Base-by-base conservation (phyloP, 64 coral and sea anemone genomes). In the Porites lutea region DNA sequence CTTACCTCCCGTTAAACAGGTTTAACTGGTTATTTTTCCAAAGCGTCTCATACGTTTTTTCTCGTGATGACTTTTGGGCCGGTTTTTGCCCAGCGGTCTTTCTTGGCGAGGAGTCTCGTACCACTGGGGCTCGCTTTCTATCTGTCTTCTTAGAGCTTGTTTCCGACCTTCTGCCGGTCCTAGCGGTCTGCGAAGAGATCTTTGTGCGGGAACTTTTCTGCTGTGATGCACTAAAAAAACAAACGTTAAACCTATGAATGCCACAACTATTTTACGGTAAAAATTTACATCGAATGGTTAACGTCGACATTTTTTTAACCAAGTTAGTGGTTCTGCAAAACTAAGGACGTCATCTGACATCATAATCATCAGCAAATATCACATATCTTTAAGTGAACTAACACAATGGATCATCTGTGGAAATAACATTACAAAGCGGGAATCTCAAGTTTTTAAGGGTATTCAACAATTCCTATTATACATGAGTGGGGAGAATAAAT, bases 1-100 rank as follows among this genome's bases (percentile, higher is more conserved):
- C 16, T 48, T 76, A 48, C 16, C 73, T 76, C 19, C n/a, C 73
- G 14, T 52, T 48, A 75, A 75, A 75, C 47, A 75, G 37, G 63
- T 68, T 84, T 11, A 84, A 65, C 45, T 84, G 81, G 19, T 84
- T 84, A 4, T 37, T 68, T 68, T 84, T 84, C 81, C 81, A 84
- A 19, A 84, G 63, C 4, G 81, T 84, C 81, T 84, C 64, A 19
- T 84, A 84, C 0, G 44, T 84, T n/a, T 84, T 84, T 0, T 84
- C 75, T n/a, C 18, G 11, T 78, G 18, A 21, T 12, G 50, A 20
- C 60, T 80, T 80, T 9, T 57, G 12, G 12, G 7, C 3, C 7
- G 7, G 7, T 48, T 10, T 67, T 68, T 84, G 16, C 69, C 63
- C 43, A 8, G 46, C 46, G 8, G 12, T 84, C 10, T 84, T 84